These are phyloP conservation scores for Lottia scabra DNA, from an alignment of 2,888 invertebrate species.

Conservation along the genomic window DNA sequence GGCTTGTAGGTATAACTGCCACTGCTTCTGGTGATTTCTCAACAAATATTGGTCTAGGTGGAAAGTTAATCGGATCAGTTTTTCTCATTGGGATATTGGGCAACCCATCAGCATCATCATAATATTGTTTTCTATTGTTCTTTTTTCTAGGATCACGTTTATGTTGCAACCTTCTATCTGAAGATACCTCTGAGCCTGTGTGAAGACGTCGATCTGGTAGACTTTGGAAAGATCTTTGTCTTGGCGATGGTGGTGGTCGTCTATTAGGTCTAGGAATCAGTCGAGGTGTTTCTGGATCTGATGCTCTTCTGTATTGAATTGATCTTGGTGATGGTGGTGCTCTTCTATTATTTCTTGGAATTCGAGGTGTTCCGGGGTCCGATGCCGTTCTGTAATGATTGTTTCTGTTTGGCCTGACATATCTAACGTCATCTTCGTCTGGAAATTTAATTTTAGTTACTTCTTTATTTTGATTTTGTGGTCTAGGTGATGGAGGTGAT, in stretches of 20 bases:
- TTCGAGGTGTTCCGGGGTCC: not conserved
- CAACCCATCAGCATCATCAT: not conserved
- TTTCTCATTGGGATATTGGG: not conserved
- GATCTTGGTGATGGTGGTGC: not conserved
- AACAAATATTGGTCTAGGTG: not conserved
- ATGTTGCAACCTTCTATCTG: not conserved
- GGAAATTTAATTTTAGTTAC: not conserved
- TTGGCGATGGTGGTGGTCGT: not conserved
- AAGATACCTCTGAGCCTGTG: not conserved
- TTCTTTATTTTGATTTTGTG: not conserved
- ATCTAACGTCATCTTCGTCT: not conserved
- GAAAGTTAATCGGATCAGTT: not conserved
- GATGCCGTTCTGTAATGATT: not conserved
- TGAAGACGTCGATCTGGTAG: not conserved
- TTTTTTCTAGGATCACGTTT: not conserved
- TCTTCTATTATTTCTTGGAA: not conserved
- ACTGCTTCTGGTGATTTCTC: not conserved
- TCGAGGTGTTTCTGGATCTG: not conserved
- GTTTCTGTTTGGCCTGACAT: not conserved
- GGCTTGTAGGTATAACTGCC: not conserved
- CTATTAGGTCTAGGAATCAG: not conserved
- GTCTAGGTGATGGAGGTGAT: not conserved
- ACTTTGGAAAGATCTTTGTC: not conserved
- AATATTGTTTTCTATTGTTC: too few species aligned
- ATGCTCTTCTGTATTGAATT: not conserved